Base-by-base conservation (phyloP, 2,113 vertebrate species). In the Erythrolamprus reginae region DNA sequence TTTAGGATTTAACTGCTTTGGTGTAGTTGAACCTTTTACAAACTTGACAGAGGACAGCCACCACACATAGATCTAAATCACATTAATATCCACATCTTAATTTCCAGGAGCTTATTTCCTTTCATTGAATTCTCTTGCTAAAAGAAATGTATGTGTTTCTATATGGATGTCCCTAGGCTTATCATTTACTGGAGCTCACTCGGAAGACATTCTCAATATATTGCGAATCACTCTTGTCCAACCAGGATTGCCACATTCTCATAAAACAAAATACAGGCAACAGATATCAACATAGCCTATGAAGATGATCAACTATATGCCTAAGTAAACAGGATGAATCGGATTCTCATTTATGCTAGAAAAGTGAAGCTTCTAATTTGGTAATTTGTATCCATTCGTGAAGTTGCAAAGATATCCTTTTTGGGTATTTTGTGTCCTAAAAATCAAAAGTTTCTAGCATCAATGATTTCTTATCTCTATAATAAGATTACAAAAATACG, bases 1-100 rank as follows among this genome's bases (percentile, higher is more conserved):
- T 84, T 51, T 85, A 51, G 33, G 45, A 93, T 91, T 47, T 24
- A 93, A 88, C 24, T 19, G 15, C 91, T 92, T 93, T n/a, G 17
- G 5, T 56, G 48, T 61, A 38, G 52, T 3, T 15, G n/a, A 61
- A 24, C 5, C 5, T 38, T 84, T 84, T 28, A 85, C n/a, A 52
- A 33, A 82, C 10, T 33, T 33, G 8, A 6, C 3, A 52, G 6
- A 24, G n/a, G 19, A 77, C 70, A 77, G 33, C 70, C 70, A 10
- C 17, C 17, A 21, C 70, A 42, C 33, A 77, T 77, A 17, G 70
- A 77, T 33, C 7, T 70, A 70, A 70, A 70, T 33, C 61, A 70
- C 12, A 70, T 24, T 17, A 28, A 33, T 33, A 70, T 33, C 28
- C n/a, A 70, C 28, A 70, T 70, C 61, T 70, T 38, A 77, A 19